Conservation (phyloP, 2,888 invertebrate genomes). For the Listrodromus nycthemerus region DNA sequence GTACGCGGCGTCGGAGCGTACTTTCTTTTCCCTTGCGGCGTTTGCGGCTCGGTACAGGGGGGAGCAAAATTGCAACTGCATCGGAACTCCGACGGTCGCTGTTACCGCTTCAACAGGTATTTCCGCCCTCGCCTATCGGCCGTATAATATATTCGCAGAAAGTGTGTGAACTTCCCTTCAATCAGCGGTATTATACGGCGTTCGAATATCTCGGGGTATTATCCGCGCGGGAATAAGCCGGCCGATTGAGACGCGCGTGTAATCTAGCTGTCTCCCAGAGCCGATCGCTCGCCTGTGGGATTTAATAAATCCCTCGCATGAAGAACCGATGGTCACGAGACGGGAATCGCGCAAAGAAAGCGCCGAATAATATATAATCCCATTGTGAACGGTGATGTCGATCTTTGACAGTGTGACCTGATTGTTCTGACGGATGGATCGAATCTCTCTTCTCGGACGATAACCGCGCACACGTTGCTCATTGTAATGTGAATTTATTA, state of each 20-base stretch:
- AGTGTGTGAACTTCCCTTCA: constrained; percentile 52
- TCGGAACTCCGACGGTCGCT: constrained; percentile 2
- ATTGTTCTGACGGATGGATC: constrained; percentile 66
- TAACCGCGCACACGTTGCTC: neutral
- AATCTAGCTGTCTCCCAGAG: neutral
- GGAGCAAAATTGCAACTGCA: constrained; percentile 43
- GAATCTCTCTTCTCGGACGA: constrained; percentile 1
- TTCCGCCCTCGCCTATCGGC: constrained; percentile 34
- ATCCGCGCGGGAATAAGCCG: constrained; percentile 33
- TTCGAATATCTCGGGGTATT: constrained; percentile 25
- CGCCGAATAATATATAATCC: constrained; percentile 49
- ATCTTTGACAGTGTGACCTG: constrained; percentile 57
- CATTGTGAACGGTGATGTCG: constrained; percentile 48
- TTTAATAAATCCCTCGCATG: constrained; percentile 23
- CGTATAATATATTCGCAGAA: constrained; percentile 47
- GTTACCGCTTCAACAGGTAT: constrained; percentile 33
- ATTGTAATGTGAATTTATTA: constrained; percentile 19
- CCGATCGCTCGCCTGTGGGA: neutral
- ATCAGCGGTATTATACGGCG: constrained; percentile 48
- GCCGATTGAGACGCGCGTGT: constrained; percentile 16
- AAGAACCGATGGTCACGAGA: neutral
- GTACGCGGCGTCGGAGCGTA: constrained; percentile 32
- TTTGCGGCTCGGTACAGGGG: neutral
- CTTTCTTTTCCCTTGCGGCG: constrained; percentile 49
- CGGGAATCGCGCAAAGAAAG: constrained; percentile 20